Percentiles rank a stretch among this genome's conserved stretches.
Conservation (phyloP, 1,140 invertebrate species). For the Conus ventricosus region DNA sequence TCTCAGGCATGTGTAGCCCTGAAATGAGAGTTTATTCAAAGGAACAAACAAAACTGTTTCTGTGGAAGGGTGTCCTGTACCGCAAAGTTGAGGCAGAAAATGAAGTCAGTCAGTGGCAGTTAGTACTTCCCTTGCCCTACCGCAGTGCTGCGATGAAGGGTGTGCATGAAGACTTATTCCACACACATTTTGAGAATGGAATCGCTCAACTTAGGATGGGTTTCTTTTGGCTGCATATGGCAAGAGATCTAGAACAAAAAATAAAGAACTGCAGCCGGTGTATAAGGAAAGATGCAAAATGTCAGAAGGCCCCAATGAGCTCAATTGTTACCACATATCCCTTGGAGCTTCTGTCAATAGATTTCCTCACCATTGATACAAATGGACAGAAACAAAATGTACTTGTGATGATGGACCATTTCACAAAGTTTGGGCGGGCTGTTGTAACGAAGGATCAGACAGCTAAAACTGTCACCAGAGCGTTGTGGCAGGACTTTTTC, state of each 20-base stretch:
- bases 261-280: not conserved
- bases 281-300: not conserved
- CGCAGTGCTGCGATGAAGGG: not conserved
- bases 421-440: not conserved
- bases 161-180: constrained; percentile 25
- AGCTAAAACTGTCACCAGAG: constrained; percentile 4
- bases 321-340: too few relatives aligned
- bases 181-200: constrained; percentile 8
- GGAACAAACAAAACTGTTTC: not conserved
- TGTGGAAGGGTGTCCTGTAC: not conserved
- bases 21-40: not conserved
- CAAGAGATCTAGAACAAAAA: not conserved
- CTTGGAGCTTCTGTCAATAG: too few relatives aligned
- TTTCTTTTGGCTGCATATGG: constrained; percentile 32
- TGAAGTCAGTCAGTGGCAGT: not conserved
- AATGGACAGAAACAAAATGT: constrained; percentile 20
- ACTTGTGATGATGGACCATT: not conserved
- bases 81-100: not conserved
- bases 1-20: not conserved
- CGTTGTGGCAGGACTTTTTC: constrained; percentile 17
- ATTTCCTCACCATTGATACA: too few relatives aligned
- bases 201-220: not conserved
- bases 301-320: constrained; percentile 15
- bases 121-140: not conserved
- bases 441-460: constrained; percentile 9